phyloP scores from a whole-genome alignment of 1,140 invertebrate species.

The Prorops nasuta region DNA sequence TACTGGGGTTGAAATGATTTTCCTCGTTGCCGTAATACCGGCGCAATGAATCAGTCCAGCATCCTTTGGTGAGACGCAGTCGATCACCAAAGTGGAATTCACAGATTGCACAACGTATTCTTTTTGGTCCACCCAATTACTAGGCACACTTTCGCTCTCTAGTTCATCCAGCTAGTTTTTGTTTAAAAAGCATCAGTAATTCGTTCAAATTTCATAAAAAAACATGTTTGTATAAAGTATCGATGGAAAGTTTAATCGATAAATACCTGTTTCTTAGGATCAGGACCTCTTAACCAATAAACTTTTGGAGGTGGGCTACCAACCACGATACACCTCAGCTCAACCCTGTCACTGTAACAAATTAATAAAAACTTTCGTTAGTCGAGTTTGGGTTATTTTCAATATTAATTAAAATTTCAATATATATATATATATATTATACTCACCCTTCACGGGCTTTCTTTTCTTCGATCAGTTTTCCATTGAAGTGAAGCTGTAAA shows the following conservation, averaged over 20 bases:
- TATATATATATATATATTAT: no score
- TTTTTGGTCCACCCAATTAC: conserved; percentile 10
- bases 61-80: conserved; percentile 60
- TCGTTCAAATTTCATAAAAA: no score
- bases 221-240: no score
- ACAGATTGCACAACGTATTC: conserved; percentile 60
- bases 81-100: conserved; percentile 66
- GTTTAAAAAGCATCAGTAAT: no score
- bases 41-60: conserved; percentile 71
- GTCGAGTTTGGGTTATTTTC: no score
- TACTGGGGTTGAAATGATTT: conserved; percentile 51
- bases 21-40: conserved; percentile 63
- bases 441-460: no score
- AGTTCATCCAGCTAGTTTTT: conserved; percentile 35
- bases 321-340: conserved; percentile 67
- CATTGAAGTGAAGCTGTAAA: no score
- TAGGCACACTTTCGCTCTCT: conserved; percentile 27
- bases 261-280: conserved; percentile 62
- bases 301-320: conserved; percentile 69
- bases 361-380: no score
- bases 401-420: no score
- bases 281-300: conserved; percentile 66
- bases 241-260: neutral
- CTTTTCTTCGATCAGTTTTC: no score
- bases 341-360: conserved; percentile 47